A percentile compares a stretch with the other conserved stretches of the same genome.
Conservation (phyloP, 2,113 vertebrate genomes). For the Periophthalmodon schlosseri region DNA sequence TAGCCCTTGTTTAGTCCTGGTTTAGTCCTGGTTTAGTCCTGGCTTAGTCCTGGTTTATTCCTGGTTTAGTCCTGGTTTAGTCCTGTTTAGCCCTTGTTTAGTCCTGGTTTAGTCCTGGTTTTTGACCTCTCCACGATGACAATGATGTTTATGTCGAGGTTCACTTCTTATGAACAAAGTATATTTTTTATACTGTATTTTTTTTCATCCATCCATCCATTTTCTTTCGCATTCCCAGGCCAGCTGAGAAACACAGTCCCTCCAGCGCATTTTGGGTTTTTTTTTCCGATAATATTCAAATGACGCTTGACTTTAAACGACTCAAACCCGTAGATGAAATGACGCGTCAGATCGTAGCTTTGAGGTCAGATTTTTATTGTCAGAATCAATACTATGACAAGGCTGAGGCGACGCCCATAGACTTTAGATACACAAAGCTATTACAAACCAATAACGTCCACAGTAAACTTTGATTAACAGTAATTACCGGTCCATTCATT, state of each 20-base stretch:
- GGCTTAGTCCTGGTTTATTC: too few relatives aligned
- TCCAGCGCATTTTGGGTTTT: not conserved
- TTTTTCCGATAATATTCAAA: not conserved
- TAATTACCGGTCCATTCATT: constrained; percentile 6
- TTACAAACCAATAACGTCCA: not conserved
- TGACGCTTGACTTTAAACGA: not conserved
- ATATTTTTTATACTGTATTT: too few relatives aligned
- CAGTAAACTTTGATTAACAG: not conserved
- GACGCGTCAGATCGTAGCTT: not conserved
- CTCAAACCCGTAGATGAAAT: not conserved
- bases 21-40: too few relatives aligned
- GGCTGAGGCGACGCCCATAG: not conserved
- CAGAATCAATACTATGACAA: not conserved
- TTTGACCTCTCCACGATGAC: too few relatives aligned
- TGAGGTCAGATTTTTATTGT: not conserved
- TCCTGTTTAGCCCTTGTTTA: too few relatives aligned
- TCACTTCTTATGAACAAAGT: too few relatives aligned
- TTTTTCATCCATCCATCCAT: too few relatives aligned
- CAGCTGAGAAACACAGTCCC: not conserved
- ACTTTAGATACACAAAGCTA: not conserved
- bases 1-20: too few relatives aligned
- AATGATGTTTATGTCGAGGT: too few relatives aligned
- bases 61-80: too few relatives aligned
- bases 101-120: too few relatives aligned
- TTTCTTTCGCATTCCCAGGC: too few relatives aligned